Base-by-base conservation (phyloP, 2,888 invertebrate species). In the Brachypterus glaber region DNA sequence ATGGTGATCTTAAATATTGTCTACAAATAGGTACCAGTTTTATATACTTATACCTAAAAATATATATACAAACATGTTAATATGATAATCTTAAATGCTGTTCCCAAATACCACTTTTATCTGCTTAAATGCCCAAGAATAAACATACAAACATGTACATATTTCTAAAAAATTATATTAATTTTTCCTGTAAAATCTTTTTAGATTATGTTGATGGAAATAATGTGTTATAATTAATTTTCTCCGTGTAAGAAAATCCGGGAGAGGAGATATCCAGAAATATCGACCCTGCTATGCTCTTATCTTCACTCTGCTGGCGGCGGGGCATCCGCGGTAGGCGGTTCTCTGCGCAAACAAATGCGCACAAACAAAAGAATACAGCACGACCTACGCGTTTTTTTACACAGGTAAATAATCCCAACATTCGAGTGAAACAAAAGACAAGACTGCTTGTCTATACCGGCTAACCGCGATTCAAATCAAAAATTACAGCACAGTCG, bases 401-500 rank as follows among this genome's bases (percentile, higher is more conserved):
- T 7, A 7, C 41, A 24, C 17, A 24, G 9, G n/a, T 35, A 24
- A 43, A 38, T 45, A 34, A 40, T 47, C 33, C 32, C 39, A 41
- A 45, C 46, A 43, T 45, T 45, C 42, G 52, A 52, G 47, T 40
- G 50, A 52, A 49, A 50, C 50, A 47, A 45, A 47, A 45, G 47
- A 47, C 41, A 33, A 27, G 17, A 38, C 32, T 40, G 40, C 18
- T 21, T 41, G 54, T 54, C 54, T 4, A 13, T 11, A 5, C 5
- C 43, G 44, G 48, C 37, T 49, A 44, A 54, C 55, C 57, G 60
- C 58, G 59, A 59, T 55, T 53, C 57, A 50, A 57, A 58, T 59
- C 60, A 60, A 61, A 61, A 62, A 62, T 61, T 58, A 55, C 60
- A 50, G 58, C 57, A 58, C 62, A 60, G 62, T 60, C 58, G 58